These are phyloP conservation scores for Drosophila rufa DNA, from an alignment of 1,140 invertebrate species.

Conservation along the genomic window DNA sequence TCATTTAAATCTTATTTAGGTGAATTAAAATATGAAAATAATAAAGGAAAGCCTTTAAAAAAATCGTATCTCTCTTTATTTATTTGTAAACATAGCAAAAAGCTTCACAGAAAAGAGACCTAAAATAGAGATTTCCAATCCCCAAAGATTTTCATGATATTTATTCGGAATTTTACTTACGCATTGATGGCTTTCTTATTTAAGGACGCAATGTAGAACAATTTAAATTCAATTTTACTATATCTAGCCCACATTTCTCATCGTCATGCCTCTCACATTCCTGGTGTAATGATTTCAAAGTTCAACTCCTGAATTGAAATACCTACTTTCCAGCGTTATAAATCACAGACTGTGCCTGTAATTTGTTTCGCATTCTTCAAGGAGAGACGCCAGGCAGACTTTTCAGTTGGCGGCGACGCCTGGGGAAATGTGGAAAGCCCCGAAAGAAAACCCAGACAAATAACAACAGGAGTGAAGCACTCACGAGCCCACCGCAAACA, in stretches of 20 bases:
- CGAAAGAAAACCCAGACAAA: slow-evolving; percentile 53
- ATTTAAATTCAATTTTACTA: slow-evolving; percentile 23
- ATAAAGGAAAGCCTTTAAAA: too few relatives aligned
- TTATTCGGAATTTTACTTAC: not conserved
- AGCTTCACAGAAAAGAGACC: not conserved
- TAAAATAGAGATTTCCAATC: not conserved
- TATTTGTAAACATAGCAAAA: too few relatives aligned
- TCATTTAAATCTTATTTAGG: too few relatives aligned
- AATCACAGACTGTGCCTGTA: slow-evolving; percentile 44
- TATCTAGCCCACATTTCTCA: slow-evolving; percentile 3
- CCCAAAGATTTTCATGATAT: not conserved
- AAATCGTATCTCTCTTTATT: too few relatives aligned
- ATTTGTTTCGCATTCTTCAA: slow-evolving; percentile 75
- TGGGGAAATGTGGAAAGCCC: slow-evolving; percentile 25
- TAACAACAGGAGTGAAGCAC: slow-evolving; percentile 31
- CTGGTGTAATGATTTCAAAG: slow-evolving; percentile 24
- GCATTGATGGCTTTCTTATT: not conserved
- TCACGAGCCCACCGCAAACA: slow-evolving; percentile 26
- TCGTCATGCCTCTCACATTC: slow-evolving; percentile 14
- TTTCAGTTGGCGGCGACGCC: not conserved
- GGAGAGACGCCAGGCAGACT: slow-evolving; percentile 37
- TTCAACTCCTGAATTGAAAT: slow-evolving; percentile 40
- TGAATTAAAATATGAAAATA: too few relatives aligned
- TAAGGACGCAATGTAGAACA: not conserved
- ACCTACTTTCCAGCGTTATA: slow-evolving; percentile 45